Evolutionary conservation across 2,888 invertebrate species (phyloP), one percentile per base, ranked within the genome.

Genomic region (Brassicogethes aeneus): DNA sequence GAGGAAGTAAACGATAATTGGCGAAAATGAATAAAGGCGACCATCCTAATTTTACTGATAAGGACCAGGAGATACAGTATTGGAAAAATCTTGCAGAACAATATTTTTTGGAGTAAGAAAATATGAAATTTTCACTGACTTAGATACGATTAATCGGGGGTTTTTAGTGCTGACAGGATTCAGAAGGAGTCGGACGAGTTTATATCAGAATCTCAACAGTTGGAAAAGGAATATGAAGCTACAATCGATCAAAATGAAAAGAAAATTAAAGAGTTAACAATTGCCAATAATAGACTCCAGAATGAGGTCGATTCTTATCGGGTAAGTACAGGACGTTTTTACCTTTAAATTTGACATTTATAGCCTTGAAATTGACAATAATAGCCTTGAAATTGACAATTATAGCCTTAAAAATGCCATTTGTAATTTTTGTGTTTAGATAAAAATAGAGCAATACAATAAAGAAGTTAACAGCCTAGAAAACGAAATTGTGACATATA

Each of bases 131-230:
- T n/a, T n/a, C n/a, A n/a, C n/a, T n/a, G n/a, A n/a, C n/a, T n/a
- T n/a, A n/a, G n/a, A n/a, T n/a, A n/a, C n/a, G n/a, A n/a, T n/a
- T n/a, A n/a, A n/a, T n/a, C n/a, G n/a, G n/a, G n/a, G n/a, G n/a
- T 36, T 51, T 15, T 54, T 30, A 45, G 41, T 35, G 33, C 80
- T 67, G 85, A 84, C 61, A 85, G 86, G 61, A 78, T 85, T 31
- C 85, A 88, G 65, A 85, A 85, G 64, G 95, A 96, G 65, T 76
- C 91, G 56, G 92, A 94, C 61, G 96, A 96, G 65, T 96, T 88
- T 65, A 89, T 91, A 60, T 85, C 86, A 59, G 89, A 88, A 66
- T 94, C 94, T 37, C 81, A 86, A 55, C 88, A 92, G 65, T 71
- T 96, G 54, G 96, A 97, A 70, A 84, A 84, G 54, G 97, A 97